Percentiles rank a stretch among this genome's conserved stretches.
Conservation (phyloP, 2,797 vertebrate genomes). For the Iguana delicatissima region DNA sequence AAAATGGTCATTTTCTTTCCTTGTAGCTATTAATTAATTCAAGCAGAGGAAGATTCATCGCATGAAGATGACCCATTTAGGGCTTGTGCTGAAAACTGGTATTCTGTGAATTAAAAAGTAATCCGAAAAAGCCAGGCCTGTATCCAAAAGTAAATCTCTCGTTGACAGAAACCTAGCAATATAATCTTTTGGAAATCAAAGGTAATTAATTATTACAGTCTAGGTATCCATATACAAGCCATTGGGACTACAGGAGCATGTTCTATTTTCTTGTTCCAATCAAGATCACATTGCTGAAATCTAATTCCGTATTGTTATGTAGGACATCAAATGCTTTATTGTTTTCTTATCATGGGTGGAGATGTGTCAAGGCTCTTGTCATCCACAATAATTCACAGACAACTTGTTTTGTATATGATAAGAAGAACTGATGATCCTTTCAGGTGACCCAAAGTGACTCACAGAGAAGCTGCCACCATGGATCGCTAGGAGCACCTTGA, state of each 20-base stretch:
- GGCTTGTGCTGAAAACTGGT: constrained; percentile 34
- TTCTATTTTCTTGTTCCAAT: constrained; percentile 31
- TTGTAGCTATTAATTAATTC: constrained; percentile 61
- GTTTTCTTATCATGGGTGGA: constrained; percentile 56
- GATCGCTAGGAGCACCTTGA: background rate
- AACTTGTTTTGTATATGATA: constrained; percentile 51
- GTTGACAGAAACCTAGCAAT: constrained; percentile 61
- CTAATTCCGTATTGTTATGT: constrained; percentile 50
- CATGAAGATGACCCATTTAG: constrained; percentile 38
- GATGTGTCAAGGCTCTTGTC: constrained; percentile 46
- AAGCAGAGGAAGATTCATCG: constrained; percentile 22
- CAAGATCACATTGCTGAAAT: constrained; percentile 45
- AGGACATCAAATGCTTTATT: constrained; percentile 52
- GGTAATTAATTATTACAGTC: constrained; percentile 61
- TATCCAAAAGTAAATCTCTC: constrained; percentile 50
- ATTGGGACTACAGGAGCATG: constrained; percentile 17
- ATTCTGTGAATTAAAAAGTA: constrained; percentile 36
- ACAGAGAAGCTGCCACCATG: constrained; percentile 35
- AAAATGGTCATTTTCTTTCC: constrained; percentile 53
- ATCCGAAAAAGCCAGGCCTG: constrained; percentile 33
- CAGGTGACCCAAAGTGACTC: background rate
- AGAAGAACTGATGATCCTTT: constrained; percentile 49
- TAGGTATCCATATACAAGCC: constrained; percentile 58
- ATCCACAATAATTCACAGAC: constrained; percentile 55
- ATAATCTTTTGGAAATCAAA: constrained; percentile 59